These are phyloP conservation scores for Oikopleura dioica DNA, from an alignment of 23 tunicate genomes.

Conservation along the genomic window DNA sequence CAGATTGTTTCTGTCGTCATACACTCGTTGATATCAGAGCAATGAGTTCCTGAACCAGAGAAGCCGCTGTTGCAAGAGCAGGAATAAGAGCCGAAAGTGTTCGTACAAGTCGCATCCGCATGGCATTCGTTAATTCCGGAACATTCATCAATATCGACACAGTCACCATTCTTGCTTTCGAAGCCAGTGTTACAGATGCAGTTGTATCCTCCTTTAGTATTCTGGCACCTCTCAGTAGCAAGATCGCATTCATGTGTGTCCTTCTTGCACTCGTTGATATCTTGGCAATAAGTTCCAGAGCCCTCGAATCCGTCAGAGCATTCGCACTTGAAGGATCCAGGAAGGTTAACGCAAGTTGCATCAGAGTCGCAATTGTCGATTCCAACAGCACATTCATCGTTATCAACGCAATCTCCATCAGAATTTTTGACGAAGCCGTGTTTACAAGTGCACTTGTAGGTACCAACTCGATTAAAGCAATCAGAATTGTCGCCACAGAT, in stretches of 20 bases:
- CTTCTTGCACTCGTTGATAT: not conserved
- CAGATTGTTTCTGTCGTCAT: not conserved
- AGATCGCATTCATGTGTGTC: not conserved
- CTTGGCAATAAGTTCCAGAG: not conserved
- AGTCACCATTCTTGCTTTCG: not conserved
- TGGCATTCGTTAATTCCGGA: conserved; percentile 11
- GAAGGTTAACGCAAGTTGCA: not conserved
- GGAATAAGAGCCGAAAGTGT: conserved; percentile 13
- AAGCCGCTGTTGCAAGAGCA: conserved; percentile 13
- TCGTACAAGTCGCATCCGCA: conserved; percentile 13
- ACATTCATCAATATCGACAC: no score
- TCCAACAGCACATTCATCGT: not conserved
- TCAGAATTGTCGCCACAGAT: conserved; percentile 13
- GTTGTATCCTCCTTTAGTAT: not conserved
- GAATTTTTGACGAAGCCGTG: not conserved
- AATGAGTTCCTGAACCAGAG: conserved; percentile 3
- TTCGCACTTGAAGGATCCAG: not conserved
- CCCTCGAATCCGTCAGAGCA: not conserved
- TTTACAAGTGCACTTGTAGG: conserved; percentile 17
- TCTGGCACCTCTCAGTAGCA: not conserved
- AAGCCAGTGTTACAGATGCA: not conserved
- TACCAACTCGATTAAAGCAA: conserved; percentile 18
- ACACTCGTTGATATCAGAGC: conserved; percentile 3
- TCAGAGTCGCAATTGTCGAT: not conserved
- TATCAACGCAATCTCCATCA: not conserved